A percentile compares a stretch with the other conserved stretches of the same genome.
Conservation (phyloP, 2,113 vertebrate species). For the Microtus montanus region DNA sequence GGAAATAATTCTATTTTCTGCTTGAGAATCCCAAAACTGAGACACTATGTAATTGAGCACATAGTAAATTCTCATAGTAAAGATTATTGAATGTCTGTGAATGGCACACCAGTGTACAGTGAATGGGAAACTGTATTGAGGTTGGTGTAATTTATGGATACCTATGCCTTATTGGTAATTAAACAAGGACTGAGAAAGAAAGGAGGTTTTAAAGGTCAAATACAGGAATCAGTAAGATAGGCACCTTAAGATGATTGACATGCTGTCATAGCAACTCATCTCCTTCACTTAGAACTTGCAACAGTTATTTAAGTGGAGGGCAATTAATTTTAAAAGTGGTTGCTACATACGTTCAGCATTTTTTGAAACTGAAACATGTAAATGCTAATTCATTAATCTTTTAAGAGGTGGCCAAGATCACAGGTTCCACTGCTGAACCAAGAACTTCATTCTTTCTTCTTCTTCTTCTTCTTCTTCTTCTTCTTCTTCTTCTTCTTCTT, state of each 20-base stretch:
- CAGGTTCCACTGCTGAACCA: not conserved
- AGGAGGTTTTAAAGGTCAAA: not conserved
- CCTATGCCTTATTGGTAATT: not conserved
- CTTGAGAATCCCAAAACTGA: not conserved
- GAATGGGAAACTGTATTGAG: not conserved
- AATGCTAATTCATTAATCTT: not conserved
- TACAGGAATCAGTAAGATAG: not conserved
- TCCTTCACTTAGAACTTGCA: not conserved
- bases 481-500: not conserved
- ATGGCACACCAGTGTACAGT: not conserved
- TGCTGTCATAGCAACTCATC: not conserved
- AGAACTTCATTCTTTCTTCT: not conserved
- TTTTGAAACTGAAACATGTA: not conserved
- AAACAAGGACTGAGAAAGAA: conserved; percentile 3
- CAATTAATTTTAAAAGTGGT: not conserved
- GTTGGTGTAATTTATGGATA: not conserved
- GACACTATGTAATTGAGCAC: not conserved
- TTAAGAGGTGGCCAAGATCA: not conserved
- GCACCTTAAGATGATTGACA: not conserved
- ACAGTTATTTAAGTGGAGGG: not conserved
- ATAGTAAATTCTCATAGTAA: not conserved
- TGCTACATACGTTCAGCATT: not conserved
- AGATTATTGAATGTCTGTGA: not conserved
- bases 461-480: not conserved
- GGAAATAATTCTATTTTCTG: not conserved